Conservation (phyloP, 2,888 invertebrate genomes). For the Shargacucullia verbasci region DNA sequence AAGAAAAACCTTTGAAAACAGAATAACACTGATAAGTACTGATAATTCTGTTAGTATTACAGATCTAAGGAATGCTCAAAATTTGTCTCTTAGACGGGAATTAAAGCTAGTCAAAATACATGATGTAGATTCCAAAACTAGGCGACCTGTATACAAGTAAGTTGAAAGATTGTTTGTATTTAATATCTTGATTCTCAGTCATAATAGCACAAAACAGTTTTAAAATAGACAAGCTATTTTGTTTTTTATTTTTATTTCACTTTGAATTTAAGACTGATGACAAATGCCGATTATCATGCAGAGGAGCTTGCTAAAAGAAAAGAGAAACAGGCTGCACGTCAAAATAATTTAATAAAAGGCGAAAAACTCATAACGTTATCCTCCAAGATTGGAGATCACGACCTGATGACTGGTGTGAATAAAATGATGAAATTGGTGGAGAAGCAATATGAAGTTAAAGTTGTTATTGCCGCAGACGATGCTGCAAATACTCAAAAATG, state of each 20-base stretch:
- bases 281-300: conserved; percentile 90
- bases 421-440: conserved; percentile 91
- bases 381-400: conserved; percentile 90
- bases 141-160: conserved; percentile 91
- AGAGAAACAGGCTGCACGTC: conserved; percentile 80
- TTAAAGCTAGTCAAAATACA: conserved; percentile 92
- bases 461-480: conserved; percentile 87
- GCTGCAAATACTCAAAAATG: conserved; percentile 71
- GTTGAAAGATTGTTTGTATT: conserved; percentile 43
- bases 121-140: conserved; percentile 91
- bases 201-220: no score
- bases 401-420: conserved; percentile 90
- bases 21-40: conserved; percentile 91
- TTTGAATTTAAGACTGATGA: conserved; percentile 86
- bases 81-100: conserved; percentile 91
- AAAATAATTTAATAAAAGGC: conserved; percentile 84
- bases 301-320: conserved; percentile 89
- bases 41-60: conserved; percentile 89
- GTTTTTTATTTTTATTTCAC: background rate
- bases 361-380: conserved; percentile 91
- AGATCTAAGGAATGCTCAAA: conserved; percentile 92
- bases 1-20: conserved; percentile 76
- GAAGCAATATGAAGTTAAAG: conserved; percentile 91
- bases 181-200: background rate
- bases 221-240: no score